Conservation (phyloP, 2,888 invertebrate genomes). For the Melinaea menophilus region DNA sequence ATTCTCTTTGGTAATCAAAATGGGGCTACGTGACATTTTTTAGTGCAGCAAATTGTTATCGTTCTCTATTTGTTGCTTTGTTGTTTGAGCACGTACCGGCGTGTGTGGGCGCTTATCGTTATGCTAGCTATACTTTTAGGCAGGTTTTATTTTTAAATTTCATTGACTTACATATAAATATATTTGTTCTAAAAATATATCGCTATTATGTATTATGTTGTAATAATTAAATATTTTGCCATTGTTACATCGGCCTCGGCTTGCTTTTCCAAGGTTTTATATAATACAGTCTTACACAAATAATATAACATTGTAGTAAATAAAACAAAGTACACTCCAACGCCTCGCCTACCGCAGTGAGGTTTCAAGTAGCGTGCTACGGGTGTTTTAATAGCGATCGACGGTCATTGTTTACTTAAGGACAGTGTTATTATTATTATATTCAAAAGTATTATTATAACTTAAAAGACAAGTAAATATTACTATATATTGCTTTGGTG, state of each 20-base stretch:
- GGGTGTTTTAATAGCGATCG: slow-evolving; percentile 62
- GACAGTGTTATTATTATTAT: slow-evolving; percentile 60
- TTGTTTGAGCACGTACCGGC: slow-evolving; percentile 52
- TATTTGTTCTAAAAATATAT: too few species aligned
- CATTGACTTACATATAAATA: not conserved
- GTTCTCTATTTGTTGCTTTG: slow-evolving; percentile 44
- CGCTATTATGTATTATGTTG: too few species aligned
- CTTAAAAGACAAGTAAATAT: not conserved
- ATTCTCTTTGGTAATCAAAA: slow-evolving; percentile 36
- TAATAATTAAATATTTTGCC: too few species aligned
- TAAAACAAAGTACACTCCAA: slow-evolving; percentile 19
- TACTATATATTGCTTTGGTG: not conserved
- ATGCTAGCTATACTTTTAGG: slow-evolving; percentile 28
- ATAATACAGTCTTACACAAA: not conserved
- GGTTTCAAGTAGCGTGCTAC: slow-evolving; percentile 58
- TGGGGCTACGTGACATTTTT: slow-evolving; percentile 47
- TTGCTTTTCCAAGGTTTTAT: not conserved
- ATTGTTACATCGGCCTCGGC: too few species aligned
- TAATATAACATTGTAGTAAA: not conserved
- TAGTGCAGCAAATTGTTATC: slow-evolving; percentile 42
- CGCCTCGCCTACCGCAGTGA: slow-evolving; percentile 66
- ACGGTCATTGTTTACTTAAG: slow-evolving; percentile 66
- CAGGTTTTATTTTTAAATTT: slow-evolving; percentile 15
- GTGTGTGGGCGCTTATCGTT: slow-evolving; percentile 61
- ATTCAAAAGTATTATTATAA: slow-evolving; percentile 30